Conservation (phyloP, 1,140 invertebrate genomes). For the Drosophila tropicalis region DNA sequence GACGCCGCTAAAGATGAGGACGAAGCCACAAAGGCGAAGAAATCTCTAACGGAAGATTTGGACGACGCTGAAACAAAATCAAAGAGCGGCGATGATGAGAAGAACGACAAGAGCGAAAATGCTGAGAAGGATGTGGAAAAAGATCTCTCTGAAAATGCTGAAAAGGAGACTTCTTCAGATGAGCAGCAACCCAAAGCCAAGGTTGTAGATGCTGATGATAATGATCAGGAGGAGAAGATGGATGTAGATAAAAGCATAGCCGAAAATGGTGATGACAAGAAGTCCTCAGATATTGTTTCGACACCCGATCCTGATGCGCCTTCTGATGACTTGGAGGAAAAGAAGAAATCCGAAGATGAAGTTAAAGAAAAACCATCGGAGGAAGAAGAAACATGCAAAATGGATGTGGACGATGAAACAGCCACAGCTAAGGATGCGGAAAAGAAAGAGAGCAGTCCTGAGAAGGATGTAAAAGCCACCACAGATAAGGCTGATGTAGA, state of each 20-base stretch:
- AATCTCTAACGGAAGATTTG: slow-evolving; percentile 19
- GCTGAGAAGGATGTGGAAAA: slow-evolving; percentile 26
- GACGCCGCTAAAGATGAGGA: slow-evolving; percentile 82
- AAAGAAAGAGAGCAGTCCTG: not conserved
- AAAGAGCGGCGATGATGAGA: slow-evolving; percentile 35
- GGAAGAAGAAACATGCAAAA: slow-evolving; percentile 18
- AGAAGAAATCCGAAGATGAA: slow-evolving; percentile 16
- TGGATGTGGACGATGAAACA: slow-evolving; percentile 22
- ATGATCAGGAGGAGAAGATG: slow-evolving; percentile 46
- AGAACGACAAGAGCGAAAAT: slow-evolving; percentile 21
- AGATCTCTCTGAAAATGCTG: not conserved
- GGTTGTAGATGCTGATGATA: slow-evolving; percentile 25
- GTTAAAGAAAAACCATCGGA: slow-evolving; percentile 14
- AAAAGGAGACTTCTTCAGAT: slow-evolving; percentile 17
- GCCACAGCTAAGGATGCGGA: slow-evolving; percentile 5
- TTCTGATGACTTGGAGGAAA: slow-evolving; percentile 11
- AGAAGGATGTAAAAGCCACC: slow-evolving; percentile 3
- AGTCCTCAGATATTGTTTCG: slow-evolving; percentile 17
- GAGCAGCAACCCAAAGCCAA: slow-evolving; percentile 6
- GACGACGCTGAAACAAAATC: slow-evolving; percentile 37
- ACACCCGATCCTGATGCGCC: slow-evolving; percentile 16
- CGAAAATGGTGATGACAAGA: slow-evolving; percentile 57
- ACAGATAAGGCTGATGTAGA: slow-evolving; percentile 19
- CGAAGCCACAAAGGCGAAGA: slow-evolving; percentile 80
- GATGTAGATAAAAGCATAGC: slow-evolving; percentile 53